Percentiles rank a stretch among this genome's conserved stretches.
Conservation (phyloP, 2,888 invertebrate genomes). For the Yponomeuta cagnagella region DNA sequence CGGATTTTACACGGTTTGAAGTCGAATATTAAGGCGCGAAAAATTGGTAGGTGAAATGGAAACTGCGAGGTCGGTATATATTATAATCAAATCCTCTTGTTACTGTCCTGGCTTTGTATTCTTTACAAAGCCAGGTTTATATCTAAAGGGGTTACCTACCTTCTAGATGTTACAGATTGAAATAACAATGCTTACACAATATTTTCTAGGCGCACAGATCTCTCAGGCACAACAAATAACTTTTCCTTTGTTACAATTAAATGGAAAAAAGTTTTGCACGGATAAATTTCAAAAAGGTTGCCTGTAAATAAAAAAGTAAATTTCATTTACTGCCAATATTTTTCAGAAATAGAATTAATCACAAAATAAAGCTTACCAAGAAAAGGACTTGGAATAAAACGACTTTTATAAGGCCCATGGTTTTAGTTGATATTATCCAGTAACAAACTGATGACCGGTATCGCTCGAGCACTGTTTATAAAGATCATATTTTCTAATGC, state of each 20-base stretch:
- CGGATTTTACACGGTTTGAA: background rate
- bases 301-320: no score
- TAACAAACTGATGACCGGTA: no score
- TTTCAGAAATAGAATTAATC: background rate
- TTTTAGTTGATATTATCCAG: background rate
- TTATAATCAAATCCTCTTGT: background rate
- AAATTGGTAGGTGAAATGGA: background rate
- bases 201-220: no score
- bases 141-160: background rate
- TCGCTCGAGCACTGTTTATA: background rate
- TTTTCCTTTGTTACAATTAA: no score
- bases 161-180: background rate
- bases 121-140: background rate
- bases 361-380: slow-evolving; percentile 23
- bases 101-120: background rate
- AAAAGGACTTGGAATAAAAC: slow-evolving; percentile 22
- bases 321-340: no score
- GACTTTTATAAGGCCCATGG: slow-evolving; percentile 24
- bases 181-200: background rate
- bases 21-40: background rate
- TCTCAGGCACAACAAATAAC: no score
- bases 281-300: no score
- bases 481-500: background rate
- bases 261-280: background rate
- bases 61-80: background rate